Percentiles rank a stretch among this genome's conserved stretches.
These are phyloP conservation scores for Ptilonorhynchus violaceus DNA, from an alignment of 2,113 vertebrate genomes.

Conservation along the genomic window DNA sequence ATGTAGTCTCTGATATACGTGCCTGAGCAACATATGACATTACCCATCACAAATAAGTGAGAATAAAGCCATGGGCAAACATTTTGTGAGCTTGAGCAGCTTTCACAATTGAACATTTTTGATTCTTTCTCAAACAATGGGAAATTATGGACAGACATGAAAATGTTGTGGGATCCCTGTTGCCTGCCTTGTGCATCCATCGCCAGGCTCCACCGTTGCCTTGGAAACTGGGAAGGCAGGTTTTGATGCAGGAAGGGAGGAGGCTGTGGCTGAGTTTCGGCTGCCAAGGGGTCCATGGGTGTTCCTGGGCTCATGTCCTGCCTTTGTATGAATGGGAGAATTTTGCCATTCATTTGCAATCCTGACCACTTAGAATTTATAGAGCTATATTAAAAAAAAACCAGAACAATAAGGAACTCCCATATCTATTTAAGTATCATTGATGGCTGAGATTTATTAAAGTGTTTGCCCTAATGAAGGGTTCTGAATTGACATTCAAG, in stretches of 20 bases:
- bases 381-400: neutral
- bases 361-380: neutral
- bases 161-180: neutral
- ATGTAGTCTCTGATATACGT: neutral
- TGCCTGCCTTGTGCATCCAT: neutral
- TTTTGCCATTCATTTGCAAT: neutral
- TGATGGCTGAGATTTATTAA: neutral
- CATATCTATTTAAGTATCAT: neutral
- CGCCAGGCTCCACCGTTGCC: neutral
- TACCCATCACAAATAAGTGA: neutral
- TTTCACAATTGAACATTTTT: neutral
- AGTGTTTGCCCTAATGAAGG: neutral
- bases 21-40: neutral
- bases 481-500: neutral
- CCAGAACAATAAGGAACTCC: neutral
- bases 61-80: neutral
- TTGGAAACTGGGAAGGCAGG: constrained; percentile 28
- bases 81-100: neutral
- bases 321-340: neutral
- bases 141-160: neutral
- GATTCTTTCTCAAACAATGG: neutral
- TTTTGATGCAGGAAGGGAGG: neutral
- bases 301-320: neutral
- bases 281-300: neutral
- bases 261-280: neutral